These are phyloP conservation scores for Lithobates sylvaticus DNA, from an alignment of 2,797 vertebrate species.

Conservation along the genomic window DNA sequence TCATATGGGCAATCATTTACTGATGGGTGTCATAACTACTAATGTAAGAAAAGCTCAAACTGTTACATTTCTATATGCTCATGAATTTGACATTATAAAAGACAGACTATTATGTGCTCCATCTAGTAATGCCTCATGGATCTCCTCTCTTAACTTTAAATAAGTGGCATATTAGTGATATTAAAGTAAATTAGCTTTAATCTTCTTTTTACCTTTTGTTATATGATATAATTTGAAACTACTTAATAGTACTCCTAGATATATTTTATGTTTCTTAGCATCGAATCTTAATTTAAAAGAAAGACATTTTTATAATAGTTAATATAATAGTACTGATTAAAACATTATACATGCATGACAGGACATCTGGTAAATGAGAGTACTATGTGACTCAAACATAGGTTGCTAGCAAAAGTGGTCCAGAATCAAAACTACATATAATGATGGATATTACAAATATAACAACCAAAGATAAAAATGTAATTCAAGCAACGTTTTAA, in stretches of 20 bases:
- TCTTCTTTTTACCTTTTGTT: not conserved
- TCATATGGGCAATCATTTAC: not conserved
- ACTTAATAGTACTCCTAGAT: not conserved
- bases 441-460: not conserved
- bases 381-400: not conserved
- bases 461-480: not conserved
- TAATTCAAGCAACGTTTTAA: not conserved
- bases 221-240: not conserved
- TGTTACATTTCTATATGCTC: not conserved
- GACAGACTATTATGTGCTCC: not conserved
- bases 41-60: not conserved
- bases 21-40: not conserved
- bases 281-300: not conserved
- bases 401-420: not conserved
- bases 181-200: slow-evolving; percentile 17
- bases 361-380: not conserved
- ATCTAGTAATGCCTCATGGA: not conserved
- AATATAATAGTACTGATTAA: not conserved
- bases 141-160: not conserved
- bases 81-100: not conserved
- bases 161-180: not conserved
- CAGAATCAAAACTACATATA: not conserved
- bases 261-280: not conserved
- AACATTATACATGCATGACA: not conserved
- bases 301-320: not conserved